A percentile compares a stretch with the other conserved stretches of the same genome.
Conservation (phyloP, 2,113 vertebrate species). For the Centropus bengalensis region DNA sequence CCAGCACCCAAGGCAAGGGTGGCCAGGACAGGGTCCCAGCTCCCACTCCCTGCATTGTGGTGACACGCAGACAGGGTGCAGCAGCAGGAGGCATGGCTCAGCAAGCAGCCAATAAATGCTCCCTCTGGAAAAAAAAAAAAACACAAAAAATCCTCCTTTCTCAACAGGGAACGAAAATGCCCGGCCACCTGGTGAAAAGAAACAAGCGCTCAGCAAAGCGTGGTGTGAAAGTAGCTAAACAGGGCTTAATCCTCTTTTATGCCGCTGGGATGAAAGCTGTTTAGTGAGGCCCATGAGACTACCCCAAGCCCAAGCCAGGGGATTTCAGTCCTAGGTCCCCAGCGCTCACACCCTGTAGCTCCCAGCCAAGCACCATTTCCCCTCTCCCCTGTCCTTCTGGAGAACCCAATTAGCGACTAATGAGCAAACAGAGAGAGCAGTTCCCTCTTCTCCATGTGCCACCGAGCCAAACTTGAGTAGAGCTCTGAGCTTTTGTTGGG, state of each 20-base stretch:
- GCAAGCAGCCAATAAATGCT: neutral
- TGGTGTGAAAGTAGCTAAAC: neutral
- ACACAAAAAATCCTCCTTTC: neutral
- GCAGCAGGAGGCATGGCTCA: neutral
- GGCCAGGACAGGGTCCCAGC: neutral
- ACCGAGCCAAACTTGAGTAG: neutral
- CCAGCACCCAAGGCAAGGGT: neutral
- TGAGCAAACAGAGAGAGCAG: neutral
- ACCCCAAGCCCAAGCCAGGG: neutral
- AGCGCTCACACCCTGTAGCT: neutral
- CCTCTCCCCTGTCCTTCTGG: neutral
- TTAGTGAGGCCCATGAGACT: slow-evolving; percentile 60
- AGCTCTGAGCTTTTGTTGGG: accelerated
- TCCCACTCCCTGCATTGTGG: accelerated
- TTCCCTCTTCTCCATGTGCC: neutral
- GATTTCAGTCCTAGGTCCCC: slow-evolving; percentile 6
- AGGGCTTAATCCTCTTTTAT: slow-evolving; percentile 60
- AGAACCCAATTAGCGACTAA: slow-evolving; percentile 21
- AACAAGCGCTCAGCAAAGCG: neutral
- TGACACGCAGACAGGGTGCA: neutral
- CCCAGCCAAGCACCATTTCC: neutral
- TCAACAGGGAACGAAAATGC: neutral
- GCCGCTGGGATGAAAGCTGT: slow-evolving; percentile 56
- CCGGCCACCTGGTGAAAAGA: neutral
- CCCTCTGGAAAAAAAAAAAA: neutral